phyloP scores from a whole-genome alignment of 2,797 vertebrate genomes.

The Ceyx erithaca region DNA sequence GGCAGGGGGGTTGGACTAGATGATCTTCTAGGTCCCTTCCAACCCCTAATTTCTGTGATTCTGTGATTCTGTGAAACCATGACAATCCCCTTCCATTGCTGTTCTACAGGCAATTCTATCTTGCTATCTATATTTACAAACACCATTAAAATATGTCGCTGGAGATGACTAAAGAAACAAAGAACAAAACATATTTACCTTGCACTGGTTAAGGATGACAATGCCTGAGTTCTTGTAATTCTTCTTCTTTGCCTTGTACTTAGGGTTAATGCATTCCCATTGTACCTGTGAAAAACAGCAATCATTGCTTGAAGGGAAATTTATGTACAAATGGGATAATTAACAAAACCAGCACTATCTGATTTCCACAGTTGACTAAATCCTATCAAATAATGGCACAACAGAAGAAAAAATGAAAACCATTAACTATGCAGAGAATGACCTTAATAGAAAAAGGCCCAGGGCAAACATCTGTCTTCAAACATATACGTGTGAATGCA shows the following conservation, averaged over 20 bases:
- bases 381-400: not conserved
- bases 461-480: not conserved
- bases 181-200: slow-evolving; percentile 80
- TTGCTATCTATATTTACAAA: not conserved
- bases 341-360: not conserved
- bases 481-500: rapidly evolving
- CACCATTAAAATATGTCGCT: not conserved
- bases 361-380: not conserved
- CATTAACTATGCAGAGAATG: not conserved
- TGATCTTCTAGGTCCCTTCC: too few species aligned
- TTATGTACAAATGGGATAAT: not conserved
- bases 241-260: slow-evolving; percentile 98
- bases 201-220: slow-evolving; percentile 95
- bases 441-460: not conserved
- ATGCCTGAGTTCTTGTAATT: slow-evolving; percentile 98
- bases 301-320: not conserved
- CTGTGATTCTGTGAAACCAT: too few species aligned
- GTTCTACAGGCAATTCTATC: not conserved
- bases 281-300: slow-evolving; percentile 83
- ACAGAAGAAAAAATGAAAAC: not conserved
- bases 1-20: too few species aligned
- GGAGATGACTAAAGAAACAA: not conserved
- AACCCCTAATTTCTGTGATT: too few species aligned
- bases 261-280: slow-evolving; percentile 99
- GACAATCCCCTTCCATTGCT: not conserved